Conservation (phyloP, 2,797 vertebrate species). For the Mastacembelus armatus region DNA sequence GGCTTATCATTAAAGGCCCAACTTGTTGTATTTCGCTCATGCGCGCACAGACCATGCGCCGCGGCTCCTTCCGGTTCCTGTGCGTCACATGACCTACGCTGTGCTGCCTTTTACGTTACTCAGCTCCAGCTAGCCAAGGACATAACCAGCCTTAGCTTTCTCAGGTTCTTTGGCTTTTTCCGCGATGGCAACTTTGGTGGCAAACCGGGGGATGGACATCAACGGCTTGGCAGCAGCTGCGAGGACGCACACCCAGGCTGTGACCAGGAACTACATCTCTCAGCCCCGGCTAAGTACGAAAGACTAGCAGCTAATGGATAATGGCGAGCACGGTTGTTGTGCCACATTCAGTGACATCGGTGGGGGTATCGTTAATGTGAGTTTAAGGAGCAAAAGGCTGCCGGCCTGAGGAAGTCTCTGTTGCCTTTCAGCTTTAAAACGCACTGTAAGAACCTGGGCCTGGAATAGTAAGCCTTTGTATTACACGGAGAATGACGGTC, state of each 20-base stretch:
- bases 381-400: too few species aligned
- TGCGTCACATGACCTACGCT: slow-evolving; percentile 62
- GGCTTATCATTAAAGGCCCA: not conserved
- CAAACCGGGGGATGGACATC: slow-evolving; percentile 80
- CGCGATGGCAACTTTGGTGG: slow-evolving; percentile 82
- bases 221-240: slow-evolving; percentile 82
- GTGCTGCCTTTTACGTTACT: slow-evolving; percentile 42
- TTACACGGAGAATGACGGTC: too few species aligned
- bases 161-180: slow-evolving; percentile 2
- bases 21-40: not conserved
- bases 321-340: too few species aligned
- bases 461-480: too few species aligned
- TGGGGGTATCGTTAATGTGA: rapidly evolving
- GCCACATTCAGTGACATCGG: slow-evolving; percentile 20
- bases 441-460: too few species aligned
- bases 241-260: slow-evolving; percentile 84
- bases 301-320: too few species aligned
- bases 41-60: not conserved
- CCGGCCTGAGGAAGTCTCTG: too few species aligned
- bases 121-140: slow-evolving; percentile 31
- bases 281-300: slow-evolving; percentile 87
- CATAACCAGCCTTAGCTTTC: slow-evolving; percentile 2
- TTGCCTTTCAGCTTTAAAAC: too few species aligned
- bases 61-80: slow-evolving; percentile 60
- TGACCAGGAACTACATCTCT: slow-evolving; percentile 87